Evolutionary conservation across 2,797 vertebrate species (phyloP).

Genomic region (Myotis planiceps): DNA sequence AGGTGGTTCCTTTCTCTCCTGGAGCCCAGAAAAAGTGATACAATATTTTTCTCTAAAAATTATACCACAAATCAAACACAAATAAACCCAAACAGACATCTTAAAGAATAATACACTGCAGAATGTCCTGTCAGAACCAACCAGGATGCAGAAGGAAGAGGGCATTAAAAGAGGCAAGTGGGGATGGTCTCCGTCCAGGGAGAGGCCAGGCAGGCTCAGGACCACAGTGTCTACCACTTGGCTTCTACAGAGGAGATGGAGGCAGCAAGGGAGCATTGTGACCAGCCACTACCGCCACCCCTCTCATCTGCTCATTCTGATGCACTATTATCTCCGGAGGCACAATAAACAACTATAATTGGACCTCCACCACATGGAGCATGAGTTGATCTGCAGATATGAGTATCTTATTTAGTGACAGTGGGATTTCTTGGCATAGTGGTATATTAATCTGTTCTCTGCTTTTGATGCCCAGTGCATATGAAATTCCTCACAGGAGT

Average conservation of each 20-base stretch:
- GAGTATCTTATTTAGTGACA: neutral
- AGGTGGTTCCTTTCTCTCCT: neutral
- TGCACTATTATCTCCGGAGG: too few relatives aligned
- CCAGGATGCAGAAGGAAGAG: neutral
- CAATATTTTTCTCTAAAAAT: neutral
- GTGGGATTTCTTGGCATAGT: neutral
- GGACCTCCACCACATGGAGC: rapidly evolving
- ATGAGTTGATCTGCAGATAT: rapidly evolving
- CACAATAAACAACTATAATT: rapidly evolving
- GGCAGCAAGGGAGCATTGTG: rapidly evolving
- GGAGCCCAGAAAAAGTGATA: neutral
- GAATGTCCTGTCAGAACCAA: neutral
- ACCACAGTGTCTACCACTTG: too few relatives aligned
- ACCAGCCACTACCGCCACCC: rapidly evolving
- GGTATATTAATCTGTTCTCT: neutral
- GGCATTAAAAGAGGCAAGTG: rapidly evolving
- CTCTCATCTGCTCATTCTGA: neutral
- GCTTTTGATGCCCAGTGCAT: rapidly evolving
- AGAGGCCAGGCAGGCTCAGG: neutral
- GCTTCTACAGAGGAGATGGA: neutral
- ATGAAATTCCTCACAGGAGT: too few relatives aligned
- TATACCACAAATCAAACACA: neutral
- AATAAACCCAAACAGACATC: neutral
- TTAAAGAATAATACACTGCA: neutral
- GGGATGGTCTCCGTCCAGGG: neutral